Base-by-base conservation (phyloP, 64 coral and sea anemone genomes). In the Acropora yongei region DNA sequence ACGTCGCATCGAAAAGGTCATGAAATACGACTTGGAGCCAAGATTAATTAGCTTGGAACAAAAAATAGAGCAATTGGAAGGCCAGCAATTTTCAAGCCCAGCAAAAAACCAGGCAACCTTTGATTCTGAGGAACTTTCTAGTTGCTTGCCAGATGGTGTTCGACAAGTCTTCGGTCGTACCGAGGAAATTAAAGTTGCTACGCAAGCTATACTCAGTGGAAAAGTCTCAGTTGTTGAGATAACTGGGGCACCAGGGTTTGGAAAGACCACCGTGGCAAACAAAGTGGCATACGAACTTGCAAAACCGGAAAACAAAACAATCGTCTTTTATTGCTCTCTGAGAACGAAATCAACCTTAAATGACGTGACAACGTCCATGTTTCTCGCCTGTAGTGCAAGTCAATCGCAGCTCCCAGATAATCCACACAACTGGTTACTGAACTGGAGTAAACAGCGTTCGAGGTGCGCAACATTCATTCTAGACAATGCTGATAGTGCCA, bases 221-320 rank as follows among this genome's bases (percentile, higher is more conserved):
- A 17, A 47, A 44, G 8, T 43, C 72, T 41, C 71, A 1, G 41
- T 65, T 55, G 88, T 89, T 44, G 18, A 86, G 8, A 47, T 94
- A 68, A 90, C 88, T 51, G 93, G 93, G 12, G 93, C 20, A 16
- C 93, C 93, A 20, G 93, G 93, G 2, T 94, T 78, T 86, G 89
- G 93, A 13, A 95, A 95, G 80, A 91, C 93, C 10, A 75, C 93
- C 6, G 77, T 88, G 78, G 89, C 89, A 8, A 91, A 80, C 72
- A 72, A 76, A 80, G 77, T 88, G 68, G 93, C 82, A n/a, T 73
- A 95, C 43, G 48, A 60, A 46, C 19, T 95, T 2, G 82, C 43
- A 14, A 85, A 11, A 85, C 45, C 12, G 14, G n/a, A 83, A 5
- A 2, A 72, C 46, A 4, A 53, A 10, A 90, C 11, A 49, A 84